Percentiles rank a stretch among this genome's conserved stretches.
phyloP scores from a whole-genome alignment of 2,797 vertebrate genomes.

The Myotis planiceps region DNA sequence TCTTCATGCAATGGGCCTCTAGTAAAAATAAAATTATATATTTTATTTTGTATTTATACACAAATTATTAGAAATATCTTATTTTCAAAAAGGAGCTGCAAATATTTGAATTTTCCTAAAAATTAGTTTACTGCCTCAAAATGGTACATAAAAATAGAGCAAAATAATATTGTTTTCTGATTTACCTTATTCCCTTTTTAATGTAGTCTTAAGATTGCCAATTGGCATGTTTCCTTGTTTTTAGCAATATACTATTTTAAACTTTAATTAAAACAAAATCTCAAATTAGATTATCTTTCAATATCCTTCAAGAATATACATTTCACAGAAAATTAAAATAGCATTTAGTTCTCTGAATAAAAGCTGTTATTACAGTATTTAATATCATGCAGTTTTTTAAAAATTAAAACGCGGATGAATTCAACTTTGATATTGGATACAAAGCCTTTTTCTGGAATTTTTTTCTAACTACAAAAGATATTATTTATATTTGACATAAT shows the following conservation, averaged over 20 bases:
- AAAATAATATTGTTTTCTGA: background rate
- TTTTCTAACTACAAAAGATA: background rate
- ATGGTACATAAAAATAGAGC: background rate
- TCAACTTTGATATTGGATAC: background rate
- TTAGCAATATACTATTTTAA: background rate
- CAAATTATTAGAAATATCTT: background rate
- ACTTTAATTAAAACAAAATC: background rate
- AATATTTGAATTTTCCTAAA: background rate
- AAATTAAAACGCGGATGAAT: background rate
- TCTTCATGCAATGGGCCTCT: too few species aligned
- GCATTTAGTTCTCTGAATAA: background rate
- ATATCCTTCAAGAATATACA: background rate
- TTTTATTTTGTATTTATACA: background rate
- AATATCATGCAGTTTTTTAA: background rate
- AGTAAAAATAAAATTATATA: background rate
- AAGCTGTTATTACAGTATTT: background rate
- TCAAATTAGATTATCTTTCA: background rate
- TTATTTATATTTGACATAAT: background rate
- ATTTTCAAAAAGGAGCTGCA: background rate
- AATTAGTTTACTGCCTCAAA: background rate
- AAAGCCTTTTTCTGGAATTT: background rate
- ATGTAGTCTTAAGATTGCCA: background rate
- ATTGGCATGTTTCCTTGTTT: background rate
- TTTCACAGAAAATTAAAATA: slow-evolving; percentile 17
- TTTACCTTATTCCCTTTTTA: slow-evolving; percentile 31